A percentile compares a stretch with the other conserved stretches of the same genome.
These are phyloP conservation scores for Melieria crassipennis DNA, from an alignment of 2,888 invertebrate species.

Conservation along the genomic window DNA sequence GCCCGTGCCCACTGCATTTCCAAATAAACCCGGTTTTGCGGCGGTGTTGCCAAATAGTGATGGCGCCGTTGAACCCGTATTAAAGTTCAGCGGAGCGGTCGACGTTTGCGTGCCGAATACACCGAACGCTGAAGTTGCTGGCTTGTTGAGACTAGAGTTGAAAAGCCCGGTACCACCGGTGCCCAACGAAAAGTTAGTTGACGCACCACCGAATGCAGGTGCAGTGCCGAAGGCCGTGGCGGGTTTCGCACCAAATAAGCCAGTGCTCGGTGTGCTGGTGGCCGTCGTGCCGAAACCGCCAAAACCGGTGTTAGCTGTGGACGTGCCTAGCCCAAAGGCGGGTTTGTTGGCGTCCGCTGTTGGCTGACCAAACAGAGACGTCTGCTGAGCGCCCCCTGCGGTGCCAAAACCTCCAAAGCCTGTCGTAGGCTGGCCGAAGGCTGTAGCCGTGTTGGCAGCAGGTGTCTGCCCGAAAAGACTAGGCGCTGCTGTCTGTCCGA, in stretches of 20 bases:
- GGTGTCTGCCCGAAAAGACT: slow-evolving; percentile 68
- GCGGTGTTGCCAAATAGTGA: slow-evolving; percentile 69
- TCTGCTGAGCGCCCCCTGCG: slow-evolving; percentile 50
- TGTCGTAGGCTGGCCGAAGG: slow-evolving; percentile 58
- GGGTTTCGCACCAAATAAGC: slow-evolving; percentile 61
- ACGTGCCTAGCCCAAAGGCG: slow-evolving; percentile 58
- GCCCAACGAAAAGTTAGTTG: slow-evolving; percentile 54
- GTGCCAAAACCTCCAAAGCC: slow-evolving; percentile 66
- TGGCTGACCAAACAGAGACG: slow-evolving; percentile 57
- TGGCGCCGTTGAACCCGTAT: slow-evolving; percentile 52
- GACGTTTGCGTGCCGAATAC: slow-evolving; percentile 67
- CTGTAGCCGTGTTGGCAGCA: slow-evolving; percentile 70
- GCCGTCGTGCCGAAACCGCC: slow-evolving; percentile 61
- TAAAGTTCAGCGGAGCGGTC: slow-evolving; percentile 62
- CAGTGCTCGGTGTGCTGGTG: slow-evolving; percentile 66
- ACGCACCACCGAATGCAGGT: slow-evolving; percentile 61
- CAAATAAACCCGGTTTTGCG: slow-evolving; percentile 64
- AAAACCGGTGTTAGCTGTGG: slow-evolving; percentile 58
- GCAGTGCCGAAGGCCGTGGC: slow-evolving; percentile 65
- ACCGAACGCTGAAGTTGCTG: slow-evolving; percentile 69
- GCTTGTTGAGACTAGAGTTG: slow-evolving; percentile 63
- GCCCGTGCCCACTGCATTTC: slow-evolving; percentile 50
- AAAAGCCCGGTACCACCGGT: slow-evolving; percentile 59
- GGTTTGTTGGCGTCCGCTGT: slow-evolving; percentile 63
- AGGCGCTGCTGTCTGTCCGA: slow-evolving; percentile 69